Conservation (phyloP, 2,888 invertebrate genomes). For the Euspilapteryx auroguttella region DNA sequence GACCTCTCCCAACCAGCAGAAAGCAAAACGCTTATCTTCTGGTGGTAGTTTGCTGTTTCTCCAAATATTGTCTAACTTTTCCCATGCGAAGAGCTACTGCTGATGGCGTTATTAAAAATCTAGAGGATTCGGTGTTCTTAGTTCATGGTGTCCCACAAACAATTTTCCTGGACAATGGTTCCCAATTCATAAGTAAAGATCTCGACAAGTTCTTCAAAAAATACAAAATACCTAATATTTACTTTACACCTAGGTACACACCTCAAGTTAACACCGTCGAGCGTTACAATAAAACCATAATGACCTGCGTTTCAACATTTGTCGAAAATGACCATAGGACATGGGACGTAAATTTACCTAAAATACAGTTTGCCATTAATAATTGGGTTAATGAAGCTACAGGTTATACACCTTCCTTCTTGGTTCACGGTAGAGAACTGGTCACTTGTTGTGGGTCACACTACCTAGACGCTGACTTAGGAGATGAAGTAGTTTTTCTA, state of each 20-base stretch:
- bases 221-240: constrained; percentile 11
- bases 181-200: constrained; percentile 10
- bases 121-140: constrained; percentile 9
- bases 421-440: constrained; percentile 10
- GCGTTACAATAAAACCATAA: constrained; percentile 10
- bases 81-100: constrained; percentile 9
- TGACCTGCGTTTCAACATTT: constrained; percentile 9
- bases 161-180: constrained; percentile 12
- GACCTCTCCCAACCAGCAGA: constrained; percentile 10
- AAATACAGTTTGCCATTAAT: too few species aligned
- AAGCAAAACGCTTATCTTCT: constrained; percentile 9
- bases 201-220: constrained; percentile 6
- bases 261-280: too few species aligned
- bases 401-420: constrained; percentile 9
- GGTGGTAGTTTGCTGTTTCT: constrained; percentile 10
- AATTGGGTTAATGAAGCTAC: constrained; percentile 12
- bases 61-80: constrained; percentile 11
- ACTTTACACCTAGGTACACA: too few species aligned
- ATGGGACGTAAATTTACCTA: constrained; percentile 11
- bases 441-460: constrained; percentile 6
- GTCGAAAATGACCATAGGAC: constrained; percentile 10
- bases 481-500: constrained; percentile 1
- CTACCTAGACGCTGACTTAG: not conserved
- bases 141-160: constrained; percentile 13
- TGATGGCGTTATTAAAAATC: constrained; percentile 2